A percentile compares a stretch with the other conserved stretches of the same genome.
Evolutionary conservation across 2,888 invertebrate species (phyloP).

Genomic region (Plebejus melissa): DNA sequence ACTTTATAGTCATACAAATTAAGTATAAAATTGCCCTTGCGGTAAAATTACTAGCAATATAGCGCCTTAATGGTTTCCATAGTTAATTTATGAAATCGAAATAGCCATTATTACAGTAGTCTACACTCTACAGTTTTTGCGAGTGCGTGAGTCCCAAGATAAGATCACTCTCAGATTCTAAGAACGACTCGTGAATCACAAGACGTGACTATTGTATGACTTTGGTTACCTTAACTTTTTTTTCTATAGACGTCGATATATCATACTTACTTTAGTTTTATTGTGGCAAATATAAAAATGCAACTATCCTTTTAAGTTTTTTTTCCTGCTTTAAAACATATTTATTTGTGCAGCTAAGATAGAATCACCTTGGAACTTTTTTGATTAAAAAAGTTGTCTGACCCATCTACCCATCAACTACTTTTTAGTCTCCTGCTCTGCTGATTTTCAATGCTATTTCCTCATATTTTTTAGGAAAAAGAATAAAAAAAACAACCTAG

Average conservation of each 20-base stretch:
- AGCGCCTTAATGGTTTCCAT: background rate
- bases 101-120: background rate
- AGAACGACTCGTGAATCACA: conserved; percentile 14
- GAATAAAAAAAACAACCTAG: too few species aligned
- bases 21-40: too few species aligned
- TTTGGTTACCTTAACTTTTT: conserved; percentile 7
- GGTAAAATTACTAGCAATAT: too few species aligned
- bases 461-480: too few species aligned
- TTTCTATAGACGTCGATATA: background rate
- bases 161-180: background rate
- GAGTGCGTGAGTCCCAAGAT: background rate
- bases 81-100: background rate
- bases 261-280: background rate
- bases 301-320: background rate
- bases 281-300: background rate
- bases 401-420: too few species aligned
- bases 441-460: too few species aligned
- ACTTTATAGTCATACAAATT: too few species aligned
- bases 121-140: background rate
- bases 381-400: too few species aligned
- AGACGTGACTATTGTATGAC: conserved; percentile 20
- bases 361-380: too few species aligned
- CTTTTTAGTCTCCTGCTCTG: too few species aligned
- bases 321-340: background rate
- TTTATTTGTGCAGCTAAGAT: too few species aligned